Conservation (phyloP, 2,113 vertebrate species). For the Alethe castanea region DNA sequence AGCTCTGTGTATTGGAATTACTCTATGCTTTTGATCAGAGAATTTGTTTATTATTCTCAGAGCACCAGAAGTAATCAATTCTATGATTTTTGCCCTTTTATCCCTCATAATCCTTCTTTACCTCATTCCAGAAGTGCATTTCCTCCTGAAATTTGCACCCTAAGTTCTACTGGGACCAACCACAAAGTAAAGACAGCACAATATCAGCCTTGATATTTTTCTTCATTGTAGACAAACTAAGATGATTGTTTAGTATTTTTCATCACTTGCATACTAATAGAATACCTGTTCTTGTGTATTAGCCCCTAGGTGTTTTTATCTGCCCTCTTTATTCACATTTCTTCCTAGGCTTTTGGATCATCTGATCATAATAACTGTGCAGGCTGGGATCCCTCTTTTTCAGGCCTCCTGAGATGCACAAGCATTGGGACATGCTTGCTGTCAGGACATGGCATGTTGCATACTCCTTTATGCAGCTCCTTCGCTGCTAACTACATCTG, state of each 20-base stretch:
- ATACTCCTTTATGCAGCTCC: neutral
- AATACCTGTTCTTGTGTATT: neutral
- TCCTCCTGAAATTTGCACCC: neutral
- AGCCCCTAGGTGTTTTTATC: neutral
- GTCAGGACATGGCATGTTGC: neutral
- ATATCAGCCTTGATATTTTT: neutral
- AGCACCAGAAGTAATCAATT: neutral
- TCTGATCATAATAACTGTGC: neutral
- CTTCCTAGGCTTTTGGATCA: neutral
- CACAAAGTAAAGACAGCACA: neutral
- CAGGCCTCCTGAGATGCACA: too few relatives aligned
- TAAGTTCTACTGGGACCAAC: neutral
- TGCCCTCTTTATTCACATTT: neutral
- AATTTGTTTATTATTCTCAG: neutral
- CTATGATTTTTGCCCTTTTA: neutral
- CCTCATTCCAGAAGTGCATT: neutral
- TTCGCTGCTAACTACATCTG: neutral
- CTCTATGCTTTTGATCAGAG: neutral
- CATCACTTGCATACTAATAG: neutral
- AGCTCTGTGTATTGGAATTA: neutral
- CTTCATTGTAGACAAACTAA: neutral
- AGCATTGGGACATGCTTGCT: neutral
- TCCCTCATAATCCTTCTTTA: neutral
- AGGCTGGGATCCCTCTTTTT: neutral
- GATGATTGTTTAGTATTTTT: neutral